A percentile compares a stretch with the other conserved stretches of the same genome.
phyloP scores from a whole-genome alignment of 2,888 invertebrate species.

The Chrysina gloriosa region DNA sequence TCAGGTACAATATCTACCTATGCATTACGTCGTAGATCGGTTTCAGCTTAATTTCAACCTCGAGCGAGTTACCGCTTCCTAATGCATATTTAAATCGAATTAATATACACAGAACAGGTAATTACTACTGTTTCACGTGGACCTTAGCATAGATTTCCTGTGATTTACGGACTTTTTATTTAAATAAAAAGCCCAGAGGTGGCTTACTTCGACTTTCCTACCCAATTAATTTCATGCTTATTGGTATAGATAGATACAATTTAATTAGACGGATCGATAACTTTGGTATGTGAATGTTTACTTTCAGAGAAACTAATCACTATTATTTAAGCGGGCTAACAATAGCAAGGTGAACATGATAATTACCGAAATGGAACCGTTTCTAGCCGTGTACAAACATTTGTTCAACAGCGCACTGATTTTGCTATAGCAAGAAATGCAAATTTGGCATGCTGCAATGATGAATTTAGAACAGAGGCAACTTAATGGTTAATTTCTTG shows the following conservation, averaged over 20 bases:
- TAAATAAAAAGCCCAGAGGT: not conserved
- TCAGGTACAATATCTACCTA: no score
- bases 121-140: not conserved
- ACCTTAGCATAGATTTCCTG: not conserved
- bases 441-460: no score
- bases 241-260: not conserved
- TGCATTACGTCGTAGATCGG: no score
- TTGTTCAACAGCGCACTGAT: not conserved
- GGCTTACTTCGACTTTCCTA: not conserved
- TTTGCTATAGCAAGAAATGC: no score
- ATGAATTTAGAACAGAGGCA: no score
- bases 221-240: constrained; percentile 1
- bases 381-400: not conserved
- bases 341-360: not conserved
- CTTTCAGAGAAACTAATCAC: not conserved
- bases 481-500: no score
- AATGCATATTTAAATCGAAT: constrained; percentile 2
- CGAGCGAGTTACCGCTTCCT: not conserved
- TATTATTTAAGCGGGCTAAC: not conserved
- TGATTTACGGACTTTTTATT: not conserved
- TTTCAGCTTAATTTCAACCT: not conserved
- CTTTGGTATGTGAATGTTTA: not conserved
- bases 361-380: not conserved
- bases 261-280: not conserved
- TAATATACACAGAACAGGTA: not conserved